Evolutionary conservation across 37 sponge, comb jelly and placozoan species (phyloP).

Genomic region (Petrosia ficiformis): DNA sequence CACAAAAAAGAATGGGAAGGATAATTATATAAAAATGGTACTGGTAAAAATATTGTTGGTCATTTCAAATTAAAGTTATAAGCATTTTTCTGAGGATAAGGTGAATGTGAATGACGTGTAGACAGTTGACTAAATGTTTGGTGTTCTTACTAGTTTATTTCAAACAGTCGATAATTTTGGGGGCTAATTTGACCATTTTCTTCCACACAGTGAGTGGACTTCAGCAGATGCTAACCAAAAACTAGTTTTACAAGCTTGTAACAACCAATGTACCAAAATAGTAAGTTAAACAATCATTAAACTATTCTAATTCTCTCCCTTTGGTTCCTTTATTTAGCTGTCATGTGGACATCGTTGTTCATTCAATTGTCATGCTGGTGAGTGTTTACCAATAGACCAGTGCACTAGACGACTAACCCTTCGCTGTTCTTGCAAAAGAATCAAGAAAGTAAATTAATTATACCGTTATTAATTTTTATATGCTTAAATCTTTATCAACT

Average conservation of each 20-base stretch:
- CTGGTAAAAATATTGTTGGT: too few species aligned
- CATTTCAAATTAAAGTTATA: too few species aligned
- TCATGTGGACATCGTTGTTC: constrained; percentile 83
- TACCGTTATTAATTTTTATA: neutral
- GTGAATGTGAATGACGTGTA: too few species aligned
- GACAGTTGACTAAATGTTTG: too few species aligned
- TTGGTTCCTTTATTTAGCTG: constrained; percentile 25
- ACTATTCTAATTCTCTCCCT: neutral
- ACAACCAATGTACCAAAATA: constrained; percentile 62
- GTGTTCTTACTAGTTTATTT: too few species aligned
- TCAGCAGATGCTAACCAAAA: constrained; percentile 37
- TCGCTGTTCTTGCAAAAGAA: constrained; percentile 68
- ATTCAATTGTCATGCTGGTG: constrained; percentile 59
- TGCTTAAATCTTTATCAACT: neutral
- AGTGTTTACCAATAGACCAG: constrained; percentile 31
- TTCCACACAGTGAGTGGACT: constrained; percentile 87
- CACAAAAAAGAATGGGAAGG: too few species aligned
- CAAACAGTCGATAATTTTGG: too few species aligned
- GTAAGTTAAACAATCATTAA: constrained; percentile 13
- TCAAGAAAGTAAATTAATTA: constrained; percentile 65
- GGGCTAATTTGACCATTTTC: too few species aligned
- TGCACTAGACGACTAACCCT: constrained; percentile 63
- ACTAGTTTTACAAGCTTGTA: constrained; percentile 41
- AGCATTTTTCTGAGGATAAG: too few species aligned
- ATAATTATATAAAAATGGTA: too few species aligned